Base-by-base conservation (phyloP, 2,888 invertebrate species). In the Yponomeuta plumbellus region DNA sequence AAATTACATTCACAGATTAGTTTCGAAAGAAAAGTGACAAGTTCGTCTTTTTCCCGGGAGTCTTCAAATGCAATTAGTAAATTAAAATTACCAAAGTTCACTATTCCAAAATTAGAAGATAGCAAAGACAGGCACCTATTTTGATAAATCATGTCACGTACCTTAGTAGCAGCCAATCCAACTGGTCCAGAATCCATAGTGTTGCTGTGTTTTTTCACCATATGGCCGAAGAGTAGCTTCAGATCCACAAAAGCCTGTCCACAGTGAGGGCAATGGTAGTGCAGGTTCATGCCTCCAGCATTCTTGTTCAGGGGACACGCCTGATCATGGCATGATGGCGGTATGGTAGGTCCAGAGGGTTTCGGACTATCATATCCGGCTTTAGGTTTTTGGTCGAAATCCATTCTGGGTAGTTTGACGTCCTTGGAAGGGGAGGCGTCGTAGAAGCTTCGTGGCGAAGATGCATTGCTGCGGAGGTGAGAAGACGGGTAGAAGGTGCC, bases 401-500 rank as follows among this genome's bases (percentile, higher is more conserved):
- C 91, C 74, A 86, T 82, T 20, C 88, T 65, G 26, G 69, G 80
- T 5, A 81, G 73, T 63, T 88, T 88, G 70, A 84, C 74, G 11
- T 92, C 92, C 76, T 93, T 93, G 69, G 92, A 93, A 71, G 88
- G 88, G 66, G 88, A 87, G 44, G 86, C 88, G 73, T 92, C 92
- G 80, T 92, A 92, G 70, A 88, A 88, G 74, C 92, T 92, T 76
- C 93, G 83, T 66, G 92, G 89, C 75, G 92, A 88, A 69, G 91
- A 91, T 68, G 92, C 83, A 73, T 92, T 92, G 86, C 92, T 92
- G 81, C 93, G 82, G 79, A 91, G 84, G 69, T 91, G 91, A 75
- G 95, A 96, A 77, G 96, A 94, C 80, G 97, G 97, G 91, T 96
- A 97, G 92, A 96, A 97, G 85, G 97, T 97, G 86, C 97, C 97